phyloP scores from a whole-genome alignment of 2,888 invertebrate species.

The Conchocele bisecta region DNA sequence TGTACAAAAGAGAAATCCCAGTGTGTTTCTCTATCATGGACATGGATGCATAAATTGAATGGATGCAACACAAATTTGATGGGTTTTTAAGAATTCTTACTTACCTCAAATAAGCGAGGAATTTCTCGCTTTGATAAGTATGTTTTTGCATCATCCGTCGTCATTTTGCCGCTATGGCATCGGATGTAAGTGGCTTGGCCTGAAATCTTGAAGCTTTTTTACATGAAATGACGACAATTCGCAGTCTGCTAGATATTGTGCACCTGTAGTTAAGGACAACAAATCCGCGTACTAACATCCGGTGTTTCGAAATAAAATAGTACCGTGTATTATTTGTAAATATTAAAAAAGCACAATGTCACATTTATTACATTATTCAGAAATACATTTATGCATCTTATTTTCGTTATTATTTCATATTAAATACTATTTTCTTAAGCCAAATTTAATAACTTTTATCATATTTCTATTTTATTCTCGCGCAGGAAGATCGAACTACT shows the following conservation, averaged over 20 bases:
- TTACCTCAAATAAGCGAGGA: slow-evolving; percentile 84
- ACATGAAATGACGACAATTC: background rate
- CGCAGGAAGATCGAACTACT: too few species aligned
- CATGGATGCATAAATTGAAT: too few species aligned
- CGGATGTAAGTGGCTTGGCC: slow-evolving; percentile 70
- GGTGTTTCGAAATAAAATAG: slow-evolving; percentile 38
- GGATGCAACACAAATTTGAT: too few species aligned
- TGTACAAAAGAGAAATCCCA: too few species aligned
- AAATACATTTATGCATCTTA: too few species aligned
- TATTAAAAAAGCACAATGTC: background rate
- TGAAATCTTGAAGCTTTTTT: too few species aligned
- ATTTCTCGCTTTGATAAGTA: slow-evolving; percentile 83
- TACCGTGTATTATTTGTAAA: too few species aligned
- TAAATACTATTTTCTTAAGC: too few species aligned
- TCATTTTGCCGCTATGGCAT: slow-evolving; percentile 79
- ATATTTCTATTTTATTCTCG: background rate
- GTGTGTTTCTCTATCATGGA: too few species aligned
- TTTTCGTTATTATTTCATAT: too few species aligned
- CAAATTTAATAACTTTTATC: background rate
- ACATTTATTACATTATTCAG: background rate
- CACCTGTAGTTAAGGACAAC: slow-evolving; percentile 79
- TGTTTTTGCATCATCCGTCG: slow-evolving; percentile 83
- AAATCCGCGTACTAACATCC: slow-evolving; percentile 64
- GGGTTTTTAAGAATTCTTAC: slow-evolving; percentile 5
- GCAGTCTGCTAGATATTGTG: background rate